Percentiles rank a stretch among this genome's conserved stretches.
phyloP scores from a whole-genome alignment of 2,888 invertebrate genomes.

The Ophioninae sp. region DNA sequence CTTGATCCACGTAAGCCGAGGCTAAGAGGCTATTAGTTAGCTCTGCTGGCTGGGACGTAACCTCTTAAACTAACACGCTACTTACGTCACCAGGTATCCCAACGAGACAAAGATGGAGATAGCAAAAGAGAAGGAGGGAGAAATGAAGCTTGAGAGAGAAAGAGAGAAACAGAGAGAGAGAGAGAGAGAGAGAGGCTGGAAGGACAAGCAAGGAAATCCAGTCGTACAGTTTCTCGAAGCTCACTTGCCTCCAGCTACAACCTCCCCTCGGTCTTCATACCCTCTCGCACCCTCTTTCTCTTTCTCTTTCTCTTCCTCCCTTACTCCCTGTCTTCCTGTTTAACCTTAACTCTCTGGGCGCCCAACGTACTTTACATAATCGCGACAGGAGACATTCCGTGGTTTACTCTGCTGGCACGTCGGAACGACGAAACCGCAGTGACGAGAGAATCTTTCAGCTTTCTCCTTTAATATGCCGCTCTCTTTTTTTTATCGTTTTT shows the following conservation, averaged over 20 bases:
- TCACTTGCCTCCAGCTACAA: slow-evolving; percentile 23
- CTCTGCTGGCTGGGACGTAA: slow-evolving; percentile 77
- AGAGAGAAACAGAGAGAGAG: too few relatives aligned
- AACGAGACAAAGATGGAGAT: slow-evolving; percentile 49
- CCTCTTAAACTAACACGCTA: slow-evolving; percentile 78
- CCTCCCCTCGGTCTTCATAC: neutral
- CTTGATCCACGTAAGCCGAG: slow-evolving; percentile 79
- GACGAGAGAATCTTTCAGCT: slow-evolving; percentile 32
- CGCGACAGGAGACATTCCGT: slow-evolving; percentile 53
- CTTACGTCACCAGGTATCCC: slow-evolving; percentile 73
- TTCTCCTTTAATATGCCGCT: slow-evolving; percentile 5
- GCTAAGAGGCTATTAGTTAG: slow-evolving; percentile 81
- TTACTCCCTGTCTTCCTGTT: slow-evolving; percentile 37
- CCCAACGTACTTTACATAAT: slow-evolving; percentile 51
- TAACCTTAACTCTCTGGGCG: slow-evolving; percentile 27
- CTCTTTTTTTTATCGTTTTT: neutral
- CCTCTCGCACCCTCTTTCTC: slow-evolving; percentile 4
- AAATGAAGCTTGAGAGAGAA: neutral
- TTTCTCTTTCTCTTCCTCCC: slow-evolving; percentile 32
- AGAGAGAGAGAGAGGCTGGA: neutral
- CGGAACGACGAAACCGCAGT: slow-evolving; percentile 50
- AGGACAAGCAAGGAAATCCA: slow-evolving; percentile 53
- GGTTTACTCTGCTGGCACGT: slow-evolving; percentile 53
- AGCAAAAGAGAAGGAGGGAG: slow-evolving; percentile 49
- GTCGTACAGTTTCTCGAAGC: slow-evolving; percentile 43